Evolutionary conservation across 2,888 invertebrate genomes (phyloP).

Genomic region (Graphium colonna): DNA sequence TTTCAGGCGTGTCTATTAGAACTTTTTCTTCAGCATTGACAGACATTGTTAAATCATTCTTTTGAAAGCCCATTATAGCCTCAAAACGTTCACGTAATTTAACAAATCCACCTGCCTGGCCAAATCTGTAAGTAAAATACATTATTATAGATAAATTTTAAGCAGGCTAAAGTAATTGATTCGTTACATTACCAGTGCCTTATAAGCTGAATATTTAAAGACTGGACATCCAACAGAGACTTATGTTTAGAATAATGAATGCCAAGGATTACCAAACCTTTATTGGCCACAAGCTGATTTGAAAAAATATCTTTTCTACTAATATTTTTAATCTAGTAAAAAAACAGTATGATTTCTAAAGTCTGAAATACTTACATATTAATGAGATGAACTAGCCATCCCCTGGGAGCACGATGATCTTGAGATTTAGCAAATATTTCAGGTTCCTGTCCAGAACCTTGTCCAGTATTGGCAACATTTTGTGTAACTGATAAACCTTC

Average conservation of each 20-base stretch:
- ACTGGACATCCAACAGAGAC: too few species aligned
- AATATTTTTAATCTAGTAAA: too few species aligned
- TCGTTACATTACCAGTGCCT: too few species aligned
- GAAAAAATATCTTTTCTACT: too few species aligned
- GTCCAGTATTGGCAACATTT: conserved; percentile 70
- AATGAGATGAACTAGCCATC: conserved; percentile 97
- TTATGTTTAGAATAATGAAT: too few species aligned
- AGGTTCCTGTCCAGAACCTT: conserved; percentile 61
- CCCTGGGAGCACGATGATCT: conserved; percentile 92
- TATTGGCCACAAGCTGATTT: too few species aligned
- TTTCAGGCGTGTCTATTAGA: conserved; percentile 60
- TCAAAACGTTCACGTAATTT: conserved; percentile 91
- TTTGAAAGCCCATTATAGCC: conserved; percentile 82
- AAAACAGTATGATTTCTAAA: too few species aligned
- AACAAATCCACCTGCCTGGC: conserved; percentile 93
- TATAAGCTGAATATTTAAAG: too few species aligned
- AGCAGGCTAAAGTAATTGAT: too few species aligned
- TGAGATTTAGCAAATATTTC: conserved; percentile 84
- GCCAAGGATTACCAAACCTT: too few species aligned
- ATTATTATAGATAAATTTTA: neutral
- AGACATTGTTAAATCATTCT: conserved; percentile 65
- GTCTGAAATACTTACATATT: conserved; percentile 82
- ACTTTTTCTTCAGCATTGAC: conserved; percentile 65
- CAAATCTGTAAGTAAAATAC: conserved; percentile 82
- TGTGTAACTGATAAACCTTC: conserved; percentile 75